Percentiles rank a stretch among this genome's conserved stretches.
Conservation (phyloP, 2,113 vertebrate genomes). For the Saccopteryx bilineata region DNA sequence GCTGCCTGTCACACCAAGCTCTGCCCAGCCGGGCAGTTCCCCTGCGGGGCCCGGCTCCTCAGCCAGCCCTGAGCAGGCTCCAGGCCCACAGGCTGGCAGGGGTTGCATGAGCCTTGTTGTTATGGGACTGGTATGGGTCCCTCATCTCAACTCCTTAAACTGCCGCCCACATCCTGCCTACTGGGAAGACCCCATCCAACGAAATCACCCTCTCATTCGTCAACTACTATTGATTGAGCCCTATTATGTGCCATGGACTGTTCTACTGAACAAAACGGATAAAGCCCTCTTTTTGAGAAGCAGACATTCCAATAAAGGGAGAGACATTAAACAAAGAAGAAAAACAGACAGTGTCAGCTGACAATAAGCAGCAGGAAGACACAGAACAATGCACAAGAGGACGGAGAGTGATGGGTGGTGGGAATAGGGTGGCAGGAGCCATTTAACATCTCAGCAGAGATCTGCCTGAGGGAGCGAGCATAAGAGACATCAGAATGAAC, state of each 20-base stretch:
- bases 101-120: neutral
- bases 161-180: neutral
- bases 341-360: neutral
- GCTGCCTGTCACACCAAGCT: neutral
- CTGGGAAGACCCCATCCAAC: neutral
- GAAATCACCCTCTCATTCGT: neutral
- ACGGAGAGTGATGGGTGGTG: fast-evolving
- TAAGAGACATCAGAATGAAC: neutral
- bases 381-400: fast-evolving
- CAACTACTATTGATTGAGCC: neutral
- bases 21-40: neutral
- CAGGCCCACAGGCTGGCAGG: neutral
- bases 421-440: no score
- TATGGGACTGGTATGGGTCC: neutral
- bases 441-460: neutral
- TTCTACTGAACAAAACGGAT: neutral
- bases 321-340: neutral
- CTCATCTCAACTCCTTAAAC: neutral
- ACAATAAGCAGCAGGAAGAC: neutral
- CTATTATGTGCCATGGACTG: neutral
- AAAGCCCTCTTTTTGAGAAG: neutral
- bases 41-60: neutral
- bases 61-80: neutral
- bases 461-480: neutral
- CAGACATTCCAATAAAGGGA: neutral